Conservation (phyloP, 2,113 vertebrate species). For the Callorhinus ursinus region DNA sequence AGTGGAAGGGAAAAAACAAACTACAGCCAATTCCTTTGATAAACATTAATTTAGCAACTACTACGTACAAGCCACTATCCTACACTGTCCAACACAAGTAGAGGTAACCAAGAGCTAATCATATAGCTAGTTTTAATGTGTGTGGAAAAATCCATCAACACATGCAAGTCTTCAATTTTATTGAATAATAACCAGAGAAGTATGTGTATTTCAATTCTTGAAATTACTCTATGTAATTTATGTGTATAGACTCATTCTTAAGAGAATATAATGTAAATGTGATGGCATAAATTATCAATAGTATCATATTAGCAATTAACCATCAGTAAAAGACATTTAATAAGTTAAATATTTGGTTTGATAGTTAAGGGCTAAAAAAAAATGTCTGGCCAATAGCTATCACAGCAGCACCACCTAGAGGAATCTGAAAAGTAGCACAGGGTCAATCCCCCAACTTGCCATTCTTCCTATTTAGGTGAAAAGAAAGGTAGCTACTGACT, state of each 20-base stretch:
- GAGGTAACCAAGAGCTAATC: neutral
- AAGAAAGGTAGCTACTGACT: neutral
- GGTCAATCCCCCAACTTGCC: neutral
- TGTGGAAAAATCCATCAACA: neutral
- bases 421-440: conserved; percentile 66
- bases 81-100: neutral
- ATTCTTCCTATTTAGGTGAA: fast-evolving
- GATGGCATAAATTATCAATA: conserved; percentile 55
- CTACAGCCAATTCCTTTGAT: neutral
- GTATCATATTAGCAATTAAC: neutral
- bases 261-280: conserved; percentile 58
- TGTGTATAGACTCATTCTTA: conserved; percentile 19
- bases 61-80: neutral
- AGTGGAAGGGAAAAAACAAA: conserved; percentile 5
- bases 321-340: conserved; percentile 46
- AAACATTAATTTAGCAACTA: conserved; percentile 51
- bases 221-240: conserved; percentile 50
- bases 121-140: neutral
- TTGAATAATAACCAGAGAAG: conserved; percentile 34
- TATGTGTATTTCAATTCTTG: neutral
- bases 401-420: conserved; percentile 87
- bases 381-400: conserved; percentile 40
- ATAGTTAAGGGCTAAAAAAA: neutral
- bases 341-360: conserved; percentile 69
- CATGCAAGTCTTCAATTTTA: conserved; percentile 23